Evolutionary conservation across 2,888 invertebrate species (phyloP), one percentile per base, ranked within the genome.

Genomic region (Ophonus ardosiacus): DNA sequence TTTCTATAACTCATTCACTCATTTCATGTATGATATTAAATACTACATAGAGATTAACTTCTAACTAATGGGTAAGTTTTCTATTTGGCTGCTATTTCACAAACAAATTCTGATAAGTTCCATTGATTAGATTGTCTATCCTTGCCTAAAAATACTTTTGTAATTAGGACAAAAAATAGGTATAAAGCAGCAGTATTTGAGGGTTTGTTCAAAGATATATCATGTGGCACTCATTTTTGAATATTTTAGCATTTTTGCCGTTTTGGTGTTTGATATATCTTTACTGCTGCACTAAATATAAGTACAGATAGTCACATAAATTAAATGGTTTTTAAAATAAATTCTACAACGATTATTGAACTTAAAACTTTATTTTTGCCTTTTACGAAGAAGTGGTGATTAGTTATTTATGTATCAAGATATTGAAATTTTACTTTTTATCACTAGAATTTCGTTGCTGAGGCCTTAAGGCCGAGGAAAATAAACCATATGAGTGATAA

Each of bases 71-170:
- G 38, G 84, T 84, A 84, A 78, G 65, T 84, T 84, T 84, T 84
- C 84, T 84, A 84, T 78, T 84, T 56, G 76, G 84, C 84, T 63
- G 84, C 84, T 84, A 84, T 84, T 78, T 84, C 84, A 65, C 84
- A 65, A 80, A 38, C 5, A 7, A 59, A 17, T 82, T 71, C 59
- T 71, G 43, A 68, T 81, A 68, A 63, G 17, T 81, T 81, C 68
- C 56, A 15, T 81, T 81, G 63, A 31, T 31, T 81, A 81, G 38
- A 81, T 65, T 81, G 68, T 81, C 81, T 81, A 81, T 81, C 68
- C 40, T 81, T 65, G 68, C 68, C 56, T 81, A 81, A 65, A 65
- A 59, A 65, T 81, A 80, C 80, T 61, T 59, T 61, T 51, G 76
- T 51, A 76, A 76, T 51, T 76, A 76, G 76, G 18, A 21, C 1